Evolutionary conservation across 2,797 vertebrate genomes (phyloP), one percentile per base, ranked within the genome.

Genomic region (Pangasius krempfi): DNA sequence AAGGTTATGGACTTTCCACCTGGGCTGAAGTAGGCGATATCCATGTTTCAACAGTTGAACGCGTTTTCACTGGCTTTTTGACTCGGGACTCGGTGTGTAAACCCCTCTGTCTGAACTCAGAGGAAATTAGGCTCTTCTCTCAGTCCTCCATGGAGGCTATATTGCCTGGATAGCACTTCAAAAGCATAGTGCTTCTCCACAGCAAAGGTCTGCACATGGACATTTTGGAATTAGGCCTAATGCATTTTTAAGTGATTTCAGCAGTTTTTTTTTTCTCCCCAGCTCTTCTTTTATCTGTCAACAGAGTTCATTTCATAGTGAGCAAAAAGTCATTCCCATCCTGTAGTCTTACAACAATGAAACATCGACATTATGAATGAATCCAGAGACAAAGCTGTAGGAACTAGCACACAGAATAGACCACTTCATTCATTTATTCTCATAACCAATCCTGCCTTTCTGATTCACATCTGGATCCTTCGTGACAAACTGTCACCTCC

Each of bases 221-320:
- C 84, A 80, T 73, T 78, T 87, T 86, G 89, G 89, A 90, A 84
- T 87, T 85, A 85, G 27, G 76, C 73, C 90, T 86, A 89, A 91
- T 89, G 88, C 33, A 83, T 64, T 91, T 89, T 87, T 85, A 91
- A 89, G 84, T 88, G 83, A 88, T 91, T 86, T 91, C 86, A 89
- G 89, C 73, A 54, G 58, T 70, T 25, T 37, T 56, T 66, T 66
- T 52, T 18, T 40, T 62, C 3, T 37, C 20, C 54, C 44, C 79
- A 30, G 13, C 1, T 84, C 27, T 83, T 78, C 80, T 64, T 80
- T 80, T 70, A 70, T 70, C 40, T 80, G 16, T 72, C 22, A 44
- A 20, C 58, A 89, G 70, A 68, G 70, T 47, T 58, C 79, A 87
- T 58, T 87, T 89, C 79, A 82, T 18, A 76, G 16, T 66, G 50